Evolutionary conservation across 2,797 vertebrate species (phyloP).

Genomic region (Karalla daura): DNA sequence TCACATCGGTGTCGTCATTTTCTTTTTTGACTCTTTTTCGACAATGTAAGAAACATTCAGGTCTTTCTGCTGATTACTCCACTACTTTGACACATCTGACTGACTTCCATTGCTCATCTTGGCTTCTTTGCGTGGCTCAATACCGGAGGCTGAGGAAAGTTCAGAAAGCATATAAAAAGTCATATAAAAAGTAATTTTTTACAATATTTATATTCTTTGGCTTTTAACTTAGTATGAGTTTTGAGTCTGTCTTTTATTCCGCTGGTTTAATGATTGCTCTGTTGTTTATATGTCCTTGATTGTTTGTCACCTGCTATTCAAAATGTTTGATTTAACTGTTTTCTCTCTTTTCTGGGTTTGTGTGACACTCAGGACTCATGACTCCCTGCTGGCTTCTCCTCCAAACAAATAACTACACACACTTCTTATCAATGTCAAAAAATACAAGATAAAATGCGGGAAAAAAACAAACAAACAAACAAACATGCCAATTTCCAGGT

Average conservation of each 20-base stretch:
- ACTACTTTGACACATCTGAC: neutral
- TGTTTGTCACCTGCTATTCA: too few species aligned
- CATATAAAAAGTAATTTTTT: too few species aligned
- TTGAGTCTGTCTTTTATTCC: too few species aligned
- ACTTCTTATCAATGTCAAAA: too few species aligned
- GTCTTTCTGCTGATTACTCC: slow-evolving; percentile 4
- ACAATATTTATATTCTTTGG: too few species aligned
- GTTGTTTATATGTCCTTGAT: too few species aligned
- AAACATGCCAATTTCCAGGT: too few species aligned
- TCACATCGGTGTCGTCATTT: neutral
- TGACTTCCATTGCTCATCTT: neutral
- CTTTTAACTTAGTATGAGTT: too few species aligned
- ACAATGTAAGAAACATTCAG: neutral
- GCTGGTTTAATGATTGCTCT: too few species aligned
- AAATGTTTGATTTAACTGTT: neutral
- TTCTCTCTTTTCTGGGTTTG: neutral
- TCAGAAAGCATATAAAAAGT: neutral
- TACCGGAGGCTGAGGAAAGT: neutral
- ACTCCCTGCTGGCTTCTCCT: neutral
- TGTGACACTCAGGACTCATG: neutral
- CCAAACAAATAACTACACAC: neutral
- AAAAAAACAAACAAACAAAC: too few species aligned
- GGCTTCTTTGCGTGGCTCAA: neutral
- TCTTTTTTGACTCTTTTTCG: neutral
- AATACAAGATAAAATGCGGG: too few species aligned